A percentile compares a stretch with the other conserved stretches of the same genome.
phyloP scores from a whole-genome alignment of 2,888 invertebrate species.

The Boloria euphrosyne region DNA sequence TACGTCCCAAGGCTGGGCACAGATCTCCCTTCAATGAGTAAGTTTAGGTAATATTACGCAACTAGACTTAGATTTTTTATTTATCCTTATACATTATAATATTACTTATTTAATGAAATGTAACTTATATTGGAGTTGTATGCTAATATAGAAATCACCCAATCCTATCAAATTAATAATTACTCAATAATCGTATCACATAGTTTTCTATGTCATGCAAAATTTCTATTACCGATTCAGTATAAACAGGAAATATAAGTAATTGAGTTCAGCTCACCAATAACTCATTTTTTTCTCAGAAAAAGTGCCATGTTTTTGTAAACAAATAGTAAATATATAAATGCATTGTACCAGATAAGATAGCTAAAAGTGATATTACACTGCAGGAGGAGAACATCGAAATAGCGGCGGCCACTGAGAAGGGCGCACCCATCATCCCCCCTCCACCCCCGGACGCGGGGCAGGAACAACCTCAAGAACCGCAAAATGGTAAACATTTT shows the following conservation, averaged over 20 bases:
- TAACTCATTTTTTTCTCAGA: conserved; percentile 6
- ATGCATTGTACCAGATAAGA: conserved; percentile 18
- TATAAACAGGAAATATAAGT: not conserved
- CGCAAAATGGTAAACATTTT: conserved; percentile 61
- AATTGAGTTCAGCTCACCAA: conserved; percentile 6
- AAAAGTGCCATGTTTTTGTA: not conserved
- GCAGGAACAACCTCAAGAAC: conserved; percentile 68
- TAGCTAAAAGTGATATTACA: not conserved
- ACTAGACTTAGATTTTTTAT: too few species aligned
- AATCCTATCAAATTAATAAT: too few species aligned
- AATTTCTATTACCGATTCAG: conserved; percentile 5
- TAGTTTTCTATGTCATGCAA: not conserved
- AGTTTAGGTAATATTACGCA: too few species aligned
- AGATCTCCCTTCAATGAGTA: too few species aligned
- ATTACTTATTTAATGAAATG: too few species aligned
- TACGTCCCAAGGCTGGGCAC: too few species aligned
- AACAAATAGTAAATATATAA: conserved; percentile 4
- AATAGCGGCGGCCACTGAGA: conserved; percentile 66
- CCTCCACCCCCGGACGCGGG: conserved; percentile 58
- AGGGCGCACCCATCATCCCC: conserved; percentile 51
- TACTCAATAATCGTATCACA: not conserved
- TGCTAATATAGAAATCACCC: too few species aligned
- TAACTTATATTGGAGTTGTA: too few species aligned
- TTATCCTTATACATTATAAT: too few species aligned
- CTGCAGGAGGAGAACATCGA: conserved; percentile 76